Conservation (phyloP, 2,797 vertebrate species). For the Sphenodon punctatus region DNA sequence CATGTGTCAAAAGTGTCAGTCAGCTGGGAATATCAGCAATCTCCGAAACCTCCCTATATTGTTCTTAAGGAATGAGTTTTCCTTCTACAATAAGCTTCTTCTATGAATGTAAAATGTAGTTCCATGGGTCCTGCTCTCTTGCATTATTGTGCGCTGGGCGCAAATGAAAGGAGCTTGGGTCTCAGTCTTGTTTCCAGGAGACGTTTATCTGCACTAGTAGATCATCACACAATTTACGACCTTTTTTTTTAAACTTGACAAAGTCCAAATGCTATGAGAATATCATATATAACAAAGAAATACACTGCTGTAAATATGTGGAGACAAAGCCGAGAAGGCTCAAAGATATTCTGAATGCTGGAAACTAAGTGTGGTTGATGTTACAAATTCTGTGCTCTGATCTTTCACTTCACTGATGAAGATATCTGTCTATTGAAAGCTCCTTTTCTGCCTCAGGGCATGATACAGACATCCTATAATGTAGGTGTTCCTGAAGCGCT, state of each 20-base stretch:
- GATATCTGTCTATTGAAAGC: not conserved
- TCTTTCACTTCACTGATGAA: not conserved
- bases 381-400: not conserved
- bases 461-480: accelerated
- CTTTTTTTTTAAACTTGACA: not conserved
- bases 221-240: not conserved
- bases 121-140: too few relatives aligned
- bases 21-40: too few relatives aligned
- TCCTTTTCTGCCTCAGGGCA: not conserved
- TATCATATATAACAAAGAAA: not conserved
- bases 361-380: not conserved
- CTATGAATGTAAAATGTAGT: too few relatives aligned
- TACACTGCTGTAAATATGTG: not conserved
- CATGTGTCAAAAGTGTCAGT: not conserved
- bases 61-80: not conserved
- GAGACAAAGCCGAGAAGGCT: not conserved
- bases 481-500: not conserved
- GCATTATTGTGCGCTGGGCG: too few relatives aligned
- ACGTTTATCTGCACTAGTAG: not conserved
- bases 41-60: not conserved
- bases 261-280: not conserved
- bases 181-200: not conserved
- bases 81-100: not conserved
- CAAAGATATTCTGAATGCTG: not conserved
- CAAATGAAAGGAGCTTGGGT: not conserved